Conservation (phyloP, 1,140 invertebrate species). For the Pseudomyrmex pallidus region DNA sequence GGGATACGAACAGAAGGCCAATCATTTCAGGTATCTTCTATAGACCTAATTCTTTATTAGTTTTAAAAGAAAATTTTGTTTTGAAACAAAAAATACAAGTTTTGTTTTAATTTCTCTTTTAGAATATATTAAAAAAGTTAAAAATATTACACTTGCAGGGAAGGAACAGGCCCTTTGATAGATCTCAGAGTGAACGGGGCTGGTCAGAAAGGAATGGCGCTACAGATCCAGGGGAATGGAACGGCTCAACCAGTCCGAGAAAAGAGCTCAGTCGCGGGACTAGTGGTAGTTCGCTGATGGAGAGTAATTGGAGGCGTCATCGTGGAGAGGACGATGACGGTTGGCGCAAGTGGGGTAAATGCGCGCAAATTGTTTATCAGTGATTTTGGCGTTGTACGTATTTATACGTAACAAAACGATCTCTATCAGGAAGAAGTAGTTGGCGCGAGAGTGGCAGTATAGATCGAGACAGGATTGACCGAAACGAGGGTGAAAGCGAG, state of each 20-base stretch:
- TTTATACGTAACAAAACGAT: neutral
- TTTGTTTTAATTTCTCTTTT: constrained; percentile 14
- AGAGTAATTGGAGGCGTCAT: constrained; percentile 88
- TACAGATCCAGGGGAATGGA: constrained; percentile 87
- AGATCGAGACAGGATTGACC: constrained; percentile 80
- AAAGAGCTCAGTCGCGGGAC: constrained; percentile 86
- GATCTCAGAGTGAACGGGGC: constrained; percentile 84
- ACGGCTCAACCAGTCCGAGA: constrained; percentile 87
- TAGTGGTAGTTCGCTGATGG: constrained; percentile 85
- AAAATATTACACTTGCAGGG: constrained; percentile 67
- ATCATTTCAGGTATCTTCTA: constrained; percentile 77
- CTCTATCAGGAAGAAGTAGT: constrained; percentile 83
- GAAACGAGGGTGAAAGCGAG: constrained; percentile 79
- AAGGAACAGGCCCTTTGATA: constrained; percentile 82
- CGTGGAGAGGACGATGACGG: constrained; percentile 88
- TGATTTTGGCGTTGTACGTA: neutral
- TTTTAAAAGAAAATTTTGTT: neutral
- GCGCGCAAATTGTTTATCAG: neutral
- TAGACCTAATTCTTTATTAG: neutral
- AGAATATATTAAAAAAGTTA: neutral
- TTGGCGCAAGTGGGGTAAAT: constrained; percentile 88
- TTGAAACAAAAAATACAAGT: too few species aligned
- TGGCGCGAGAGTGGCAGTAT: constrained; percentile 88
- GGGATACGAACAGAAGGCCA: constrained; percentile 80
- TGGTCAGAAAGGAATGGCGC: constrained; percentile 89